Evolutionary conservation across 30 jellyfish, hydroid and myxozoan genomes (phyloP).

Genomic region (Pseudorhiza aurosa): DNA sequence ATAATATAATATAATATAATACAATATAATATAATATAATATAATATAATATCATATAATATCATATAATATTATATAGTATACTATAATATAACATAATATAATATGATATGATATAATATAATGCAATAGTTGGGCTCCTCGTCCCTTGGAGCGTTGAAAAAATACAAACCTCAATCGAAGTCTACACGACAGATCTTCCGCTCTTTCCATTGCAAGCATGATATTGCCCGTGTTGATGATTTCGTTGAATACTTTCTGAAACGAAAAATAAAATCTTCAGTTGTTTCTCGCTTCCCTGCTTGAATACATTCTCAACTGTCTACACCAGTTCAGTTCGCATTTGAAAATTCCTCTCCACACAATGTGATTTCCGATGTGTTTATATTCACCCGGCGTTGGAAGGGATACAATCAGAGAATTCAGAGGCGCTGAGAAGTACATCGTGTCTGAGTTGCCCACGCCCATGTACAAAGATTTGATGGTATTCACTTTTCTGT

Average conservation of each 20-base stretch:
- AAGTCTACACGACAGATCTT: slow-evolving; percentile 39
- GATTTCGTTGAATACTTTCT: slow-evolving; percentile 62
- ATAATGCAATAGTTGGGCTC: too few relatives aligned
- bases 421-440: slow-evolving; percentile 47
- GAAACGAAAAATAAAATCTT: too few relatives aligned
- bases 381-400: too few relatives aligned
- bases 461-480: slow-evolving; percentile 87
- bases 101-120: not conserved
- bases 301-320: too few relatives aligned
- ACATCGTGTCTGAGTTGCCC: slow-evolving; percentile 87
- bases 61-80: not conserved
- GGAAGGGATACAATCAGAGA: slow-evolving; percentile 79
- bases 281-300: too few relatives aligned
- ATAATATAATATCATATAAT: not conserved
- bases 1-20: too few relatives aligned
- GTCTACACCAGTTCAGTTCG: too few relatives aligned
- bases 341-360: too few relatives aligned
- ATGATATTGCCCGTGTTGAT: slow-evolving; percentile 29
- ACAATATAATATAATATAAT: not conserved
- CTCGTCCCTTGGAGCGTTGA: too few relatives aligned
- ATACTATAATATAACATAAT: not conserved
- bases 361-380: too few relatives aligned
- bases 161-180: slow-evolving; percentile 53
- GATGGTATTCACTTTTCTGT: slow-evolving; percentile 6
- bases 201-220: slow-evolving; percentile 79